A percentile compares a stretch with the other conserved stretches of the same genome.
phyloP scores from a whole-genome alignment of 2,888 invertebrate species.

The Tanytarsus gracilentus region DNA sequence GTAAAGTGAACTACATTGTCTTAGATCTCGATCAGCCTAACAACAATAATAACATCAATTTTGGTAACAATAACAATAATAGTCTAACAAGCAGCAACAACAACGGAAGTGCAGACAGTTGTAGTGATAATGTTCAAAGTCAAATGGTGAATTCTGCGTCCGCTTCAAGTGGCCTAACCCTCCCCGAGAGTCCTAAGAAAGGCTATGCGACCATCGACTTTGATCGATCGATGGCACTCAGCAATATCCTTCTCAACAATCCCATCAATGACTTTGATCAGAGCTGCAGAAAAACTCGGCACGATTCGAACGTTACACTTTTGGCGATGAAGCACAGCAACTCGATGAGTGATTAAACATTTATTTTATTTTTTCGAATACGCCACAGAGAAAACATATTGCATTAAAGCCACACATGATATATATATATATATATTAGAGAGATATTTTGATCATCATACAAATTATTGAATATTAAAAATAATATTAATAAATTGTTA shows the following conservation, averaged over 20 bases:
- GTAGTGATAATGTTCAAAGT: slow-evolving; percentile 29
- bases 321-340: slow-evolving; percentile 49
- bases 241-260: slow-evolving; percentile 58
- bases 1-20: slow-evolving; percentile 41
- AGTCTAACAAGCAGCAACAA: neutral
- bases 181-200: slow-evolving; percentile 47
- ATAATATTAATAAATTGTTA: too few relatives aligned
- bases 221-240: slow-evolving; percentile 82
- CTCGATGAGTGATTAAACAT: slow-evolving; percentile 50
- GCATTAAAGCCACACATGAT: too few relatives aligned
- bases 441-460: too few relatives aligned
- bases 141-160: slow-evolving; percentile 8
- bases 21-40: slow-evolving; percentile 39
- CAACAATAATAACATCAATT: slow-evolving; percentile 29
- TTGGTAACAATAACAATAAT: slow-evolving; percentile 11
- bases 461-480: too few relatives aligned
- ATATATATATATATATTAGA: too few relatives aligned
- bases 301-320: slow-evolving; percentile 62
- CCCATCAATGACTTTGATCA: slow-evolving; percentile 61
- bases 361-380: neutral
- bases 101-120: slow-evolving; percentile 29
- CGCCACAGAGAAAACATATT: too few relatives aligned
- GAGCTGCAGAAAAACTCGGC: slow-evolving; percentile 68
- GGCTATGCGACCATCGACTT: slow-evolving; percentile 91
- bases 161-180: slow-evolving; percentile 37